phyloP scores from a whole-genome alignment of 2,113 vertebrate species.

The Ammodytes marinus region DNA sequence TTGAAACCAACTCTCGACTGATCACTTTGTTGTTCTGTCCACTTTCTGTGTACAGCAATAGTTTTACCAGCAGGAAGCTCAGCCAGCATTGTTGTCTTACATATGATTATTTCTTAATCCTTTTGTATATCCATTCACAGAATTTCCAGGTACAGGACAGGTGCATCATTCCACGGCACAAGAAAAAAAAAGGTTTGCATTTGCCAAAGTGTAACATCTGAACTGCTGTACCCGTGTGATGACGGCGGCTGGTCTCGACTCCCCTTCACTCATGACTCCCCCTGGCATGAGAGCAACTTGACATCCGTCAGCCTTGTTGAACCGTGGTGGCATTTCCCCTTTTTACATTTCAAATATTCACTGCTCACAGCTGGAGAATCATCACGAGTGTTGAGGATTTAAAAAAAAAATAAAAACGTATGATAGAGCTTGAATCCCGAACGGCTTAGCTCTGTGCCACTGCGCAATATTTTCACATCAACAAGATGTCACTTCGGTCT shows the following conservation, averaged over 20 bases:
- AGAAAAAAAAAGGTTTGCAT: conserved; percentile 4
- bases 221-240: conserved; percentile 6
- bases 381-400: conserved; percentile 37
- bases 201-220: conserved; percentile 34
- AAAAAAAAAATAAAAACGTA: conserved; percentile 31
- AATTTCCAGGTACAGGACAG: conserved; percentile 5
- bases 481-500: conserved; percentile 43
- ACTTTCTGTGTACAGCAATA: background rate
- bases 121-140: conserved; percentile 3
- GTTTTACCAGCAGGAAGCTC: background rate
- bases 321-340: conserved; percentile 45
- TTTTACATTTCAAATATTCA: conserved; percentile 55
- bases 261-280: conserved; percentile 40
- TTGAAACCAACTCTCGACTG: no score
- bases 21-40: background rate
- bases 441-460: background rate
- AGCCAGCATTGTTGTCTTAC: background rate
- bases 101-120: background rate
- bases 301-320: conserved; percentile 51
- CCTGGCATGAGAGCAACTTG: conserved; percentile 40
- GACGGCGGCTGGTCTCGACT: conserved; percentile 23
- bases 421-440: conserved; percentile 7
- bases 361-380: conserved; percentile 32
- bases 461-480: conserved; percentile 20
- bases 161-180: background rate